A percentile compares a stretch with the other conserved stretches of the same genome.
Evolutionary conservation across 2,797 vertebrate species (phyloP).

Genomic region (Acipenser transmontanus): DNA sequence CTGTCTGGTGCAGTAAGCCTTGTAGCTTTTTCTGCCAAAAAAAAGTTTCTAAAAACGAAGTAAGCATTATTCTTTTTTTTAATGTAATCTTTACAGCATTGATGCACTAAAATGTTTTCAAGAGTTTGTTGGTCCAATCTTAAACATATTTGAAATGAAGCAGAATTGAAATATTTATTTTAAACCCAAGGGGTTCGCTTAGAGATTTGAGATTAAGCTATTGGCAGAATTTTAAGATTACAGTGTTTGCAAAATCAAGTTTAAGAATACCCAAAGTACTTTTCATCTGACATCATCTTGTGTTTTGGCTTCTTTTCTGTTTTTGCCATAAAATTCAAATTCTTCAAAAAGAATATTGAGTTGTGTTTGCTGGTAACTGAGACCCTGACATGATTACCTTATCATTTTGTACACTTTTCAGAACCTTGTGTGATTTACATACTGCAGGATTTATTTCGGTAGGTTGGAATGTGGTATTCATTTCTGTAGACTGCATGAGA

Average conservation of each 20-base stretch:
- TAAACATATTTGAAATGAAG: neutral
- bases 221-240: neutral
- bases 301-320: neutral
- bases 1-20: too few relatives aligned
- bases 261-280: neutral
- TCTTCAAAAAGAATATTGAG: neutral
- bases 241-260: neutral
- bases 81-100: too few relatives aligned
- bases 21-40: too few relatives aligned
- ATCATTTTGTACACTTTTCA: conserved; percentile 1
- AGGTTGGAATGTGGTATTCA: conserved; percentile 8
- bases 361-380: conserved; percentile 6
- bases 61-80: too few relatives aligned
- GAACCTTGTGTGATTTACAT: neutral
- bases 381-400: conserved; percentile 2
- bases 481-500: neutral
- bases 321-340: neutral
- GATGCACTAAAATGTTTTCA: too few relatives aligned
- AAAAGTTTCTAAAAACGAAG: too few relatives aligned
- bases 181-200: neutral
- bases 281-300: neutral
- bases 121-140: neutral
- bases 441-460: neutral
- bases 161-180: neutral
- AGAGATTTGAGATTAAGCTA: neutral